Evolutionary conservation across 2,888 invertebrate genomes (phyloP), one percentile per base, ranked within the genome.

Genomic region (Chelonus formosanus): DNA sequence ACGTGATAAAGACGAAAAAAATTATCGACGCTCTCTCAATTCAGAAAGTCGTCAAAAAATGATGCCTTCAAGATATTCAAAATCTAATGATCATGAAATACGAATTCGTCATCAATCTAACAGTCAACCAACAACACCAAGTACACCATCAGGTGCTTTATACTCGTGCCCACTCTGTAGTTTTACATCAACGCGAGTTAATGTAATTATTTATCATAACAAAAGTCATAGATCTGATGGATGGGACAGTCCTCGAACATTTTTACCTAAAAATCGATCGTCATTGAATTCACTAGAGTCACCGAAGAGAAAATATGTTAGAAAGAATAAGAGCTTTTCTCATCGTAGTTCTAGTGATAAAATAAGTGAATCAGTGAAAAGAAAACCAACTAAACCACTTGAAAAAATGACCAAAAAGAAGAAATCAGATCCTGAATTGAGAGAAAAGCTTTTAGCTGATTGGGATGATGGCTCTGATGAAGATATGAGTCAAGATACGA

Each of bases 171-270:
- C 88, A 73, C 82, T 89, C 43, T 91, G 91, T 76, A 81, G 85
- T 61, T 93, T 92, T 77, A 87, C 88, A 34, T 89, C 92, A 40
- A 86, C 87, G 10, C 88, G 93, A 36, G 85, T 93, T 34, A 92
- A 92, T 80, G 91, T 92, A 52, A 87, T 93, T 78, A 89, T 92
- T 70, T 84, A 90, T 70, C 93, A 94, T 78, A 89, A 89, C 67
- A 91, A 91, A 85, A 88, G 88, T 73, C 93, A 93, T 77, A 87
- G 89, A 74, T 85, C 86, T 63, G 87, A 88, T 57, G 75, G 77
- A 34, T 20, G 55, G 7, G 68, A 69, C 10, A 76, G 78, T 2
- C 54, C 76, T 35, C 75, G 73, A 55, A 60, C 69, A 3, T 32
- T 76, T n/a, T 74, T 74, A 43, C 64, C 74, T 7, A 80, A 71